Percentiles rank a stretch among this genome's conserved stretches.
These are phyloP conservation scores for Turnix velox DNA, from an alignment of 2,113 vertebrate species.

Conservation along the genomic window DNA sequence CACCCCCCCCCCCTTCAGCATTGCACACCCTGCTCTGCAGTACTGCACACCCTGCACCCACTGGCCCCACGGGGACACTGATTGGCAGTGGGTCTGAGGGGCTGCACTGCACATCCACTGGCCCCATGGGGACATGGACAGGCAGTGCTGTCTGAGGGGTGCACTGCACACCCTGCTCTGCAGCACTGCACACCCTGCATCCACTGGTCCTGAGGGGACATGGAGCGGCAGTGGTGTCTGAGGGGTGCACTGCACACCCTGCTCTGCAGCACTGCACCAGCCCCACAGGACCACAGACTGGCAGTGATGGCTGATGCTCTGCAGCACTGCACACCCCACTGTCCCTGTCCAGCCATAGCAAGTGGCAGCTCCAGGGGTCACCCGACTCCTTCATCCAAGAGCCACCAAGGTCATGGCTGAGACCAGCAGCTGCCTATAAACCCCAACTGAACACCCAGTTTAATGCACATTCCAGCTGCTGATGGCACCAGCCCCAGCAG, in stretches of 20 bases:
- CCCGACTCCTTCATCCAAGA: background rate
- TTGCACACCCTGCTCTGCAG: background rate
- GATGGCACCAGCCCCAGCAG: background rate
- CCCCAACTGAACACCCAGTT: background rate
- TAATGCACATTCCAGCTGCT: background rate
- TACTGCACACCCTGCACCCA: background rate
- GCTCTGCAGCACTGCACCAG: background rate
- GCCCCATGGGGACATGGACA: background rate
- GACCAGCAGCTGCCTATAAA: background rate
- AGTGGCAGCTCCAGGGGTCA: background rate
- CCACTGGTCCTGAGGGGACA: background rate
- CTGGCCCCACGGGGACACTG: background rate
- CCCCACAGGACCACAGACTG: background rate
- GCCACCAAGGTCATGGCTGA: background rate
- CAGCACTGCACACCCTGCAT: no score
- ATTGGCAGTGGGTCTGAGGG: background rate
- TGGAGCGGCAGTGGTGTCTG: background rate
- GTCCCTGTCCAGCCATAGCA: background rate
- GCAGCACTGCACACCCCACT: fast-evolving
- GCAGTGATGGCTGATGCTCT: background rate
- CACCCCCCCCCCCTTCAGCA: no score
- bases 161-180: fast-evolving
- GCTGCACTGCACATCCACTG: background rate
- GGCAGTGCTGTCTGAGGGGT: background rate
- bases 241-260: fast-evolving